Percentiles rank a stretch among this genome's conserved stretches.
phyloP scores from a whole-genome alignment of 23 tunicate genomes.

The Diplosoma virens region DNA sequence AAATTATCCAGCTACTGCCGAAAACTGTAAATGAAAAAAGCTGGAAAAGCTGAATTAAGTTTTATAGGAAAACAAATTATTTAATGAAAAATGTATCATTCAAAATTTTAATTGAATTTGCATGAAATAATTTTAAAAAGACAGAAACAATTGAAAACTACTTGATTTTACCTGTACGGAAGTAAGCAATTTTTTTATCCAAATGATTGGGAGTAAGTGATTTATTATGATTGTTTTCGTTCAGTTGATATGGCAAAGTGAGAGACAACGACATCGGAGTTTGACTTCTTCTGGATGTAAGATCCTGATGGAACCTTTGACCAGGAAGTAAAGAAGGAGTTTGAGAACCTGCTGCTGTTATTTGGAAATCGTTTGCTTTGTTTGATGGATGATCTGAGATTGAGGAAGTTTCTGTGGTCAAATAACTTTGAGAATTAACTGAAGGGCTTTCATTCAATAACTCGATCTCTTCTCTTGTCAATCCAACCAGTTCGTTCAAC shows the following conservation, averaged over 20 bases:
- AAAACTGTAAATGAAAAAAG: too few relatives aligned
- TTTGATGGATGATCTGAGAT: not conserved
- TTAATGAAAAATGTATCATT: too few relatives aligned
- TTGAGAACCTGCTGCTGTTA: too few relatives aligned
- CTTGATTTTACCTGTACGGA: too few relatives aligned
- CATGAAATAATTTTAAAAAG: too few relatives aligned
- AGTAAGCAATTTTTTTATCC: too few relatives aligned
- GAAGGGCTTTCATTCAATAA: conserved; percentile 38
- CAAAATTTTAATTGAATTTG: too few relatives aligned
- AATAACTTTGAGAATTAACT: conserved; percentile 7
- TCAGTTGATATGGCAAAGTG: not conserved
- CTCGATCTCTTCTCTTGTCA: conserved; percentile 76
- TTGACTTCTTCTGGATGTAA: conserved; percentile 7
- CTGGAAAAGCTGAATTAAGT: too few relatives aligned
- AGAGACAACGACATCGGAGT: conserved; percentile 37
- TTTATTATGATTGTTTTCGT: not conserved
- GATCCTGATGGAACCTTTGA: conserved; percentile 20
- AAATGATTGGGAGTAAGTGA: conserved; percentile 14
- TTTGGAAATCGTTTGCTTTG: not conserved
- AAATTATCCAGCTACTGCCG: too few relatives aligned
- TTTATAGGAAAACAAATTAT: too few relatives aligned
- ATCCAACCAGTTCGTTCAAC: conserved; percentile 58
- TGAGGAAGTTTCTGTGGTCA: conserved; percentile 25
- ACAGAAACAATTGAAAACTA: too few relatives aligned
- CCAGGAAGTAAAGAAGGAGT: conserved; percentile 60